Conservation (phyloP, 1,140 invertebrate genomes). For the Conopomorpha cramerella region DNA sequence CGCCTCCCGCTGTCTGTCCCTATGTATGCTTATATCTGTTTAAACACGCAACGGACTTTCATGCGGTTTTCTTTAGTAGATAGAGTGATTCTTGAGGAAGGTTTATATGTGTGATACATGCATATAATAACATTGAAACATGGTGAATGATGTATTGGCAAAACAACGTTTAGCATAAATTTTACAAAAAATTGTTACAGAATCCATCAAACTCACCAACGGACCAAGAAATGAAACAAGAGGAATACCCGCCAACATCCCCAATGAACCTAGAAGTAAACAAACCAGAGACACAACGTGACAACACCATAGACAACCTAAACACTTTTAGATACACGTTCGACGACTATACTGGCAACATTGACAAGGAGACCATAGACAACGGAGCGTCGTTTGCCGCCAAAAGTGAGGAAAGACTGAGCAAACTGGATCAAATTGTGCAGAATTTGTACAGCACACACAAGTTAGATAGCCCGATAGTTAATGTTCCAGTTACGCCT, state of each 20-base stretch:
- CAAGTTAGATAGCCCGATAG: conserved; percentile 23
- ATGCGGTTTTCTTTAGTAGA: too few species aligned
- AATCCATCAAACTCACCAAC: conserved; percentile 21
- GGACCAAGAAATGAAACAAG: conserved; percentile 8
- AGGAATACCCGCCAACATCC: conserved; percentile 10
- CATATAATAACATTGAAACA: too few species aligned
- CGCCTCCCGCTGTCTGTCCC: too few species aligned
- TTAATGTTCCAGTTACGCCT: conserved; percentile 3
- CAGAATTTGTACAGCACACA: conserved; percentile 47
- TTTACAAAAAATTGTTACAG: too few species aligned
- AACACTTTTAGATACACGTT: conserved; percentile 11
- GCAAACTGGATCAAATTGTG: conserved; percentile 46
- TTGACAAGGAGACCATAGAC: conserved; percentile 6
- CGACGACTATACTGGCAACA: conserved; percentile 5
- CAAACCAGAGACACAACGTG: conserved; percentile 7
- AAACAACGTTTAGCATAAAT: too few species aligned
- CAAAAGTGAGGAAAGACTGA: conserved; percentile 31
- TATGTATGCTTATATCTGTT: too few species aligned
- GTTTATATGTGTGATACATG: too few species aligned
- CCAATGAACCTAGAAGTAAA: conserved; percentile 19
- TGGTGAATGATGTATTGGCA: too few species aligned
- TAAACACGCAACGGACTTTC: too few species aligned
- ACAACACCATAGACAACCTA: conserved; percentile 7
- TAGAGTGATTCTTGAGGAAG: too few species aligned
- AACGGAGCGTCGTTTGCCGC: too few species aligned